A percentile compares a stretch with the other conserved stretches of the same genome.
Evolutionary conservation across 2,888 invertebrate genomes (phyloP).

Genomic region (Oscheius sp.): DNA sequence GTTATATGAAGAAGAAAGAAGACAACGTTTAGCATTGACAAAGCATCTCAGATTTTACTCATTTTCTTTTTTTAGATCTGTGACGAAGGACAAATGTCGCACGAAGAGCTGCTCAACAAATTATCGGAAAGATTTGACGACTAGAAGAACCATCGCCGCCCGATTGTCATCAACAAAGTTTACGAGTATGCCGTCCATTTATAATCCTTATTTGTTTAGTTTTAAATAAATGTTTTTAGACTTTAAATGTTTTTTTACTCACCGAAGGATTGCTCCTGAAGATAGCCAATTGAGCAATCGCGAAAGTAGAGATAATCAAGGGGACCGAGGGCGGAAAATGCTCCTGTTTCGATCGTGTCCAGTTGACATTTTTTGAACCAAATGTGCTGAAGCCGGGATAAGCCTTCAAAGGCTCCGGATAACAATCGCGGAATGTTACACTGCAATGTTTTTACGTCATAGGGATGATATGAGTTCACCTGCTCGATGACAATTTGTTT

Average conservation of each 20-base stretch:
- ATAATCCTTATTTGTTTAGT: no score
- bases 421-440: slow-evolving; percentile 16
- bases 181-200: no score
- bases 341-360: slow-evolving; percentile 20
- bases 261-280: slow-evolving; percentile 33
- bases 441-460: slow-evolving; percentile 3
- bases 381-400: slow-evolving; percentile 36
- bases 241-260: background rate
- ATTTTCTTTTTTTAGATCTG: no score
- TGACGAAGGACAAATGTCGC: slow-evolving; percentile 72
- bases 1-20: no score
- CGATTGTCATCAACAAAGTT: no score
- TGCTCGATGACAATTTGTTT: slow-evolving; percentile 53
- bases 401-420: slow-evolving; percentile 23
- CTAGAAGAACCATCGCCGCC: slow-evolving; percentile 29
- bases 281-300: slow-evolving; percentile 12
- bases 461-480: slow-evolving; percentile 28
- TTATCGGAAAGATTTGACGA: slow-evolving; percentile 71
- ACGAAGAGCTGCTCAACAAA: slow-evolving; percentile 70
- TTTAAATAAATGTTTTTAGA: background rate
- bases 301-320: slow-evolving; percentile 36
- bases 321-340: slow-evolving; percentile 17
- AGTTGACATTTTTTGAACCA: slow-evolving; percentile 30
- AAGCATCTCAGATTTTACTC: no score
- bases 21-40: no score